These are phyloP conservation scores for Sturnus vulgaris DNA, from an alignment of 2,113 vertebrate species.

Conservation along the genomic window DNA sequence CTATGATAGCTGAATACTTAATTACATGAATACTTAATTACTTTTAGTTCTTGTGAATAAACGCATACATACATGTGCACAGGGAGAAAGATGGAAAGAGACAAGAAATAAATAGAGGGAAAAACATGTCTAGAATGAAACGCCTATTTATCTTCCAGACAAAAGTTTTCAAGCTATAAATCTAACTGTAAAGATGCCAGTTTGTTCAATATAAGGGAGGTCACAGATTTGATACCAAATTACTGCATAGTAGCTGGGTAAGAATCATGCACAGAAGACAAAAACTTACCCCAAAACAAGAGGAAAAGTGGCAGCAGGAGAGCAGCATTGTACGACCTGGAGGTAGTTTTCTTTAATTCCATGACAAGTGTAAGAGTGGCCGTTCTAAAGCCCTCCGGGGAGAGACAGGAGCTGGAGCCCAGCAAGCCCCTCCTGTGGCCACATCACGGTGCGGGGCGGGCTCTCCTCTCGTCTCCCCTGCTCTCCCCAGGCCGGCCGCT, in stretches of 20 bases:
- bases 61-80: not conserved
- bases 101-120: not conserved
- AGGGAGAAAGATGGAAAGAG: not conserved
- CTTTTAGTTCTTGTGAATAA: not conserved
- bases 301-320: constrained; percentile 75
- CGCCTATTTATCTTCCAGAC: not conserved
- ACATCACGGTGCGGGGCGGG: not conserved
- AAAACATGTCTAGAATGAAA: not conserved
- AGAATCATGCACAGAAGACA: not conserved
- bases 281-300: constrained; percentile 67
- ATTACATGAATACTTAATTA: not conserved
- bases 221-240: not conserved
- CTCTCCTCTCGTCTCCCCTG: no score
- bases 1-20: not conserved
- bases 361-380: constrained; percentile 55
- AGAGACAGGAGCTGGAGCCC: not conserved
- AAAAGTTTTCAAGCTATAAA: not conserved
- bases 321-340: constrained; percentile 60
- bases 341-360: constrained; percentile 65
- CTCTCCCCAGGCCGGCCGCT: not conserved
- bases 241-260: not conserved
- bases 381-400: not conserved
- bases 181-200: not conserved
- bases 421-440: not conserved
- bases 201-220: not conserved